Base-by-base conservation (phyloP, 2,797 vertebrate genomes). In the Liasis olivaceus region DNA sequence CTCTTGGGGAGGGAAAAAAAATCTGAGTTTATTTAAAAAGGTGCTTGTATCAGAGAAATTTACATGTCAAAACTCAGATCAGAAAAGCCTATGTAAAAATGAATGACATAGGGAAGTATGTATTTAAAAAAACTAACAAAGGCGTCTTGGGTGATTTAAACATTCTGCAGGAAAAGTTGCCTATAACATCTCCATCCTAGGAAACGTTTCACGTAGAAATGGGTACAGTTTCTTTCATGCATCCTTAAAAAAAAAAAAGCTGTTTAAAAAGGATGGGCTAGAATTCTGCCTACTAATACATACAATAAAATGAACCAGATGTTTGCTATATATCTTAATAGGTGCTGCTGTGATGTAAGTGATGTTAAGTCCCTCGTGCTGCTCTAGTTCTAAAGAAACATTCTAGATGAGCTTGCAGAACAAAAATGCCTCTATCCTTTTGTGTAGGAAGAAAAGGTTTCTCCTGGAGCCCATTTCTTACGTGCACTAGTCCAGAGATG, bases 351-450 rank as follows among this genome's bases (percentile, higher is more conserved):
- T 31, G 64, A 69, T 14, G 5, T 94, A 13, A 87, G 94, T 93
- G 95, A 95, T 96, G 96, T 94, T 42, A 95, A 89, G 95, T 95
- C 95, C 89, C 94, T 93, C 93, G 95, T 95, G 93, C 94, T 97
- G 93, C 91, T 94, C 93, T 64, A 94, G 94, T 94, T 93, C 97
- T 96, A 95, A 94, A 97, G 89, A 94, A 96, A 94, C 91, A 94
- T 95, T 95, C 89, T 93, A 91, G 94, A 94, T 77, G 95, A 94
- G 91, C 89, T 95, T 58, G 31, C 88, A 89, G 94, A 91, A 84
- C 94, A 94, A 0, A 0, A 94, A 72, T 92, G 91, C 96, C 86
- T 85, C 63, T 58, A 85, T 59, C 85, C 94, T 95, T 93, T 88
- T 87, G 56, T 90, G 90, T 91, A n/a, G 28, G 54, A 90, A 89